Evolutionary conservation across 2,888 invertebrate genomes (phyloP).

Genomic region (Tachina grossa): DNA sequence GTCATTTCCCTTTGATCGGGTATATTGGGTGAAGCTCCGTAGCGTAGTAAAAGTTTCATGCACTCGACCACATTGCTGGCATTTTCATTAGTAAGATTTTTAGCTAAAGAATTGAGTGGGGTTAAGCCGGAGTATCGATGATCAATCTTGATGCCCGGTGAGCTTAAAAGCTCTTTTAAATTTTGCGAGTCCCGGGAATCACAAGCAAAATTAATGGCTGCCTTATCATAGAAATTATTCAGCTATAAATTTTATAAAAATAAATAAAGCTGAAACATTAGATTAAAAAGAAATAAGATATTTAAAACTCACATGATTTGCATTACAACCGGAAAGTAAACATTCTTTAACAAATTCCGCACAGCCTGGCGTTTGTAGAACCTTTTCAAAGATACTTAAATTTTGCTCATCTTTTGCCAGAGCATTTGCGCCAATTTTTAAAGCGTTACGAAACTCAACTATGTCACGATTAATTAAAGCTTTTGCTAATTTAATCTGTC

Average conservation of each 20-base stretch:
- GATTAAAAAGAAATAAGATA: neutral
- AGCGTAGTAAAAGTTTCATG: slow-evolving; percentile 76
- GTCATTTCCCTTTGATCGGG: slow-evolving; percentile 80
- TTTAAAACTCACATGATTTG: slow-evolving; percentile 76
- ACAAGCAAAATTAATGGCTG: slow-evolving; percentile 79
- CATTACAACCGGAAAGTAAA: slow-evolving; percentile 76
- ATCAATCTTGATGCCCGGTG: slow-evolving; percentile 75
- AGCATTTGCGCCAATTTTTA: slow-evolving; percentile 79
- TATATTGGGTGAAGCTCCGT: slow-evolving; percentile 80
- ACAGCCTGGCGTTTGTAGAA: slow-evolving; percentile 77
- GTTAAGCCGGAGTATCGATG: slow-evolving; percentile 77
- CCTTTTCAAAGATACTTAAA: slow-evolving; percentile 78
- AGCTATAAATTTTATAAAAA: slow-evolving; percentile 72
- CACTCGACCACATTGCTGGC: slow-evolving; percentile 75
- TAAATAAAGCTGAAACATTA: neutral
- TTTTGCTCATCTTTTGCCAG: slow-evolving; percentile 76
- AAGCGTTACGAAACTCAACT: slow-evolving; percentile 76
- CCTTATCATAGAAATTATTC: slow-evolving; percentile 77
- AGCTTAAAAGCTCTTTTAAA: slow-evolving; percentile 75
- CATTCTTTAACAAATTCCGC: slow-evolving; percentile 78
- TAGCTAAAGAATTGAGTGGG: slow-evolving; percentile 79
- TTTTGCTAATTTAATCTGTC: slow-evolving; percentile 75
- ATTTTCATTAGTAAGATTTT: slow-evolving; percentile 78
- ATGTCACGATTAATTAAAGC: slow-evolving; percentile 77
- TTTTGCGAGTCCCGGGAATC: slow-evolving; percentile 80